Percentiles rank a stretch among this genome's conserved stretches.
Conservation (phyloP, 2,797 vertebrate genomes). For the Pteronotus mesoamericanus region DNA sequence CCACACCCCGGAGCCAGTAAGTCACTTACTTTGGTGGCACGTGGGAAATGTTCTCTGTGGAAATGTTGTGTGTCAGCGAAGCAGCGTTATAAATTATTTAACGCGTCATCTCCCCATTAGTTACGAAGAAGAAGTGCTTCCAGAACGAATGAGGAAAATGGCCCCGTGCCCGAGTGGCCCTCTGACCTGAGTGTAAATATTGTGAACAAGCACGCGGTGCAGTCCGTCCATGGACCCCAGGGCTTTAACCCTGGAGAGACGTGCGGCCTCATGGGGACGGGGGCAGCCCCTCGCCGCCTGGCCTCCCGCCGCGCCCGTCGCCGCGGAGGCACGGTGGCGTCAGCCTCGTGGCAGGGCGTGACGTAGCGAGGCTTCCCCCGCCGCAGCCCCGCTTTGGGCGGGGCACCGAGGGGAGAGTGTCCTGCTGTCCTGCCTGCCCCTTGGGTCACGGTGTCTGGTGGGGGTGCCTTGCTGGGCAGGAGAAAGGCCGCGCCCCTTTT, state of each 20-base stretch:
- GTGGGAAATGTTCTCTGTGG: accelerated
- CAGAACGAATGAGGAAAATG: background rate
- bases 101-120: constrained; percentile 22
- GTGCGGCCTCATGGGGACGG: accelerated
- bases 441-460: background rate
- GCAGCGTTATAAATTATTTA: background rate
- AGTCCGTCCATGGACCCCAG: background rate
- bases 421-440: background rate
- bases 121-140: constrained; percentile 42
- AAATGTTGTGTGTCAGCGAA: background rate
- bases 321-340: too few relatives aligned
- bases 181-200: background rate
- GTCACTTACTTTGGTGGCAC: accelerated
- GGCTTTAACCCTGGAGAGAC: accelerated
- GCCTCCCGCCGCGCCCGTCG: too few relatives aligned
- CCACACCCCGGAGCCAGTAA: accelerated
- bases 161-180: background rate
- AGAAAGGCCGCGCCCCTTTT: accelerated
- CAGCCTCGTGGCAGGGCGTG: background rate
- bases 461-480: background rate
- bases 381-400: background rate
- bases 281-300: background rate
- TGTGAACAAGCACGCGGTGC: background rate
- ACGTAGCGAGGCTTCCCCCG: background rate
- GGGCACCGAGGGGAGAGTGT: background rate